Percentiles rank a stretch among this genome's conserved stretches.
These are phyloP conservation scores for Podarcis muralis DNA, from an alignment of 2,113 vertebrate genomes.

Conservation along the genomic window DNA sequence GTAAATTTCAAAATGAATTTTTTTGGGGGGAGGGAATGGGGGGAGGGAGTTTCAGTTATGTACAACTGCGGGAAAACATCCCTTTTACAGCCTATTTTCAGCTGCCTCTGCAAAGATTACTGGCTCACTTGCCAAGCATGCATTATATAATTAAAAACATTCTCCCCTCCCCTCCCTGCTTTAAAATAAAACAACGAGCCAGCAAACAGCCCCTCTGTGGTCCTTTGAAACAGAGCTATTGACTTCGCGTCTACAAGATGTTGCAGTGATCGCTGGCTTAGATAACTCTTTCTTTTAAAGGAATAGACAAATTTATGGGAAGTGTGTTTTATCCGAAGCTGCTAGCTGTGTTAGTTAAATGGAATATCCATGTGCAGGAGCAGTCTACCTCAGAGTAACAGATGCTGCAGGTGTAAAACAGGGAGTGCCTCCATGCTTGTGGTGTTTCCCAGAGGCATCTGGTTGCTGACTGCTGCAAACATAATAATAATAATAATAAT, in stretches of 20 bases:
- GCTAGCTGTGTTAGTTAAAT: neutral
- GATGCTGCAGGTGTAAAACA: neutral
- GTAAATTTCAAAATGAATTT: slow-evolving; percentile 20
- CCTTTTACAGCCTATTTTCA: slow-evolving; percentile 3
- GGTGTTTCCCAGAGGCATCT: neutral
- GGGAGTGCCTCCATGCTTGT: neutral
- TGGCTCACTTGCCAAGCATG: neutral
- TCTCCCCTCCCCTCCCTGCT: neutral
- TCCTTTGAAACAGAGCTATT: neutral
- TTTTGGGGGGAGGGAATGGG: neutral
- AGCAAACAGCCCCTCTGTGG: neutral
- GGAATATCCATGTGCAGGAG: neutral
- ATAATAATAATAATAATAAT: neutral
- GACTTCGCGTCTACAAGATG: neutral
- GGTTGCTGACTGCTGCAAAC: neutral
- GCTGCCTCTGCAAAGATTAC: neutral
- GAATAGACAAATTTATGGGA: neutral
- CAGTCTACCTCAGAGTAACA: neutral
- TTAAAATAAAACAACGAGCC: neutral
- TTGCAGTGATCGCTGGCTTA: too few relatives aligned
- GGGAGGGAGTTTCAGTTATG: neutral
- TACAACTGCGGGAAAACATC: slow-evolving; percentile 8
- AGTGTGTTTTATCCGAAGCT: neutral
- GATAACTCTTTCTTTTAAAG: neutral
- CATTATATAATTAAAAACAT: neutral